Percentiles rank a stretch among this genome's conserved stretches.
phyloP scores from a whole-genome alignment of 2,113 vertebrate genomes.

The Ophthalmolycus amberensis region DNA sequence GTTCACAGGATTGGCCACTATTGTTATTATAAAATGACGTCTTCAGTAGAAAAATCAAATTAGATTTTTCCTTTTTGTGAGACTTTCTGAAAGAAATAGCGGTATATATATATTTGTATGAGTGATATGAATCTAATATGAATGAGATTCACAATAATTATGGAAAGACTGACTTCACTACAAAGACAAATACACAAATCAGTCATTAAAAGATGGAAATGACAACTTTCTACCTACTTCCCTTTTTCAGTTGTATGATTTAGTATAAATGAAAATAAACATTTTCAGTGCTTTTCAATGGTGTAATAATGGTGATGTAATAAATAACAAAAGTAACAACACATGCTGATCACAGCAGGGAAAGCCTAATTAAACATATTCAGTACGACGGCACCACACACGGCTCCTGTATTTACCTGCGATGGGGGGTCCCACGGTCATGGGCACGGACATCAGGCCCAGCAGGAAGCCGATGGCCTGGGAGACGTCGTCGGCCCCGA shows the following conservation, averaged over 20 bases:
- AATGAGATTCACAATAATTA: not conserved
- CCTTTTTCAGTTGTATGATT: not conserved
- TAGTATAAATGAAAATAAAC: not conserved
- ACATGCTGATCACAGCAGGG: not conserved
- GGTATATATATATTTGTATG: not conserved
- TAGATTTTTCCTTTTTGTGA: not conserved
- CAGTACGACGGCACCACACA: too few species aligned
- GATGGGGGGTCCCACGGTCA: constrained; percentile 94
- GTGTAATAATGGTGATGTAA: not conserved
- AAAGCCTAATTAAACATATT: not conserved
- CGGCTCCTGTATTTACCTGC: constrained; percentile 87
- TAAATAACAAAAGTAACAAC: not conserved
- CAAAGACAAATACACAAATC: not conserved
- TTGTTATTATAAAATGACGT: not conserved
- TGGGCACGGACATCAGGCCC: constrained; percentile 96
- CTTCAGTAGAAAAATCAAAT: not conserved
- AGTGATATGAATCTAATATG: not conserved
- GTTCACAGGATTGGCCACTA: not conserved
- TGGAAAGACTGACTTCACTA: not conserved
- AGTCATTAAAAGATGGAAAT: not conserved
- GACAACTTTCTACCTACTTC: not conserved
- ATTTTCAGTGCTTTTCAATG: not conserved
- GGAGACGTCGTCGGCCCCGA: constrained; percentile 90
- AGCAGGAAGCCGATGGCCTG: constrained; percentile 97
- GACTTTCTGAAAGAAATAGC: not conserved